phyloP scores from a whole-genome alignment of 1,140 invertebrate genomes.

The Anoplolepis gracilipes region DNA sequence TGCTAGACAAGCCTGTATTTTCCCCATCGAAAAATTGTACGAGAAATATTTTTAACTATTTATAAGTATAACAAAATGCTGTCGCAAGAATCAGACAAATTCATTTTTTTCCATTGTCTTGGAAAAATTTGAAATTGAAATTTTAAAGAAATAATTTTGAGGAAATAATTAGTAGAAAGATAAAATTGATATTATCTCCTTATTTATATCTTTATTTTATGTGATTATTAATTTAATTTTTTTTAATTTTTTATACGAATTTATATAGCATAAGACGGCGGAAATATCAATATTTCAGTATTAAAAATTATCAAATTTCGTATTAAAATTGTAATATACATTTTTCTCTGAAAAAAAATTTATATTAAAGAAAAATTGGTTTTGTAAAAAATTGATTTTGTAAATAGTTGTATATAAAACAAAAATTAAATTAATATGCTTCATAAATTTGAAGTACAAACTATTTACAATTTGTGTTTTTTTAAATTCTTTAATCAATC shows the following conservation, averaged over 20 bases:
- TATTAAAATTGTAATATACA: slow-evolving; percentile 7
- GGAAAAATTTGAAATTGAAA: neutral
- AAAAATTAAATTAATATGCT: neutral
- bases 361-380: neutral
- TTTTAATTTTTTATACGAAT: neutral
- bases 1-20: neutral
- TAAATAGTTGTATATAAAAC: neutral
- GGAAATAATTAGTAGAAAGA: neutral
- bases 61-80: neutral
- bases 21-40: neutral
- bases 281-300: neutral
- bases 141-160: neutral
- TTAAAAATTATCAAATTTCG: no score
- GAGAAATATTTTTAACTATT: neutral
- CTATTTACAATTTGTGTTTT: neutral
- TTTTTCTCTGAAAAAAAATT: neutral
- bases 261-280: neutral
- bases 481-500: neutral
- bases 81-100: neutral
- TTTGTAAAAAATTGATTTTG: neutral
- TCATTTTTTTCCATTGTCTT: neutral
- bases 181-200: neutral
- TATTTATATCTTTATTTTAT: neutral
- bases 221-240: no score
- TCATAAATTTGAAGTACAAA: neutral